A percentile compares a stretch with the other conserved stretches of the same genome.
These are phyloP conservation scores for Triplophysa yarkandensis DNA, from an alignment of 2,797 vertebrate genomes.

Conservation along the genomic window DNA sequence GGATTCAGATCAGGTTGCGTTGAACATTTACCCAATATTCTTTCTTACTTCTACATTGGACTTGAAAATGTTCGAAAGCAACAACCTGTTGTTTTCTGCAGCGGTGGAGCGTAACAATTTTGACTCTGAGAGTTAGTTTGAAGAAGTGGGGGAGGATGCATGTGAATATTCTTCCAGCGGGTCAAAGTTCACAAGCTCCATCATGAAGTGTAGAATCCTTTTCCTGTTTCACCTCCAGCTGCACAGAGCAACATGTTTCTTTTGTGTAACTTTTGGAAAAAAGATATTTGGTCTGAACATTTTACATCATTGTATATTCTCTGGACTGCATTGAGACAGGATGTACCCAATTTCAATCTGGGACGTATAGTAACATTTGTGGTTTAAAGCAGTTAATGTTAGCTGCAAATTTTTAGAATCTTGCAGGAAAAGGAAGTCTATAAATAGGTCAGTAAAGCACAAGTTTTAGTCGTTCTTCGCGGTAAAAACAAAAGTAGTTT, in stretches of 20 bases:
- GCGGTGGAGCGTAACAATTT: slow-evolving; percentile 30
- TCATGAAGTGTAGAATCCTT: slow-evolving; percentile 48
- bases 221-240: slow-evolving; percentile 50
- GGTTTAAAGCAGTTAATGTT: not conserved
- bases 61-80: not conserved
- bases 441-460: slow-evolving; percentile 18
- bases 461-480: slow-evolving; percentile 10
- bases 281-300: not conserved
- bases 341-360: slow-evolving; percentile 16
- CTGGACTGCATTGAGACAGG: not conserved
- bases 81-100: slow-evolving; percentile 42
- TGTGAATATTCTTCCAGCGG: slow-evolving; percentile 54
- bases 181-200: slow-evolving; percentile 57
- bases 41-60: not conserved
- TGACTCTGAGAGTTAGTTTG: slow-evolving; percentile 40
- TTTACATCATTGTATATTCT: not conserved
- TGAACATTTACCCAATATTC: not conserved
- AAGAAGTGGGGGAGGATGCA: slow-evolving; percentile 52
- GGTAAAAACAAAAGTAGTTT: not conserved
- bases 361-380: not conserved
- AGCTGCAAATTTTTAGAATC: slow-evolving; percentile 17
- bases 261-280: not conserved
- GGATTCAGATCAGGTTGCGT: not conserved
- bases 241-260: slow-evolving; percentile 10
- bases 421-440: slow-evolving; percentile 39